Evolutionary conservation across 2,113 vertebrate genomes (phyloP), one percentile per base, ranked within the genome.

Genomic region (Melanostigma gelatinosum): DNA sequence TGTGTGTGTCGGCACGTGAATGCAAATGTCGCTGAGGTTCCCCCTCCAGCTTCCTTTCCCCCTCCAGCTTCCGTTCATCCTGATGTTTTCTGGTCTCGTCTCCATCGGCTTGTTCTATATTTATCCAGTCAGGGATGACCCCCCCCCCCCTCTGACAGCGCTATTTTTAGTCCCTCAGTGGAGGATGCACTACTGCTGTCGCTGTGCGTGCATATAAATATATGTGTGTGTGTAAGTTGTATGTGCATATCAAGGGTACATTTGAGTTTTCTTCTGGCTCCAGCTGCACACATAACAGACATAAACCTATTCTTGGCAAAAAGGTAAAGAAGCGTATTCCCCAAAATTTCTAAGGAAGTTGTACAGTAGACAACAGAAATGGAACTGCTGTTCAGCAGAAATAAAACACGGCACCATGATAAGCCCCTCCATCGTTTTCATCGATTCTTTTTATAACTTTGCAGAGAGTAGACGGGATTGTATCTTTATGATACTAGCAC

Each of bases 51-150:
- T 36, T 77, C 44, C 11, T 64, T 77, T 40, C n/a, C 54, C 38
- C 86, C 71, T 10, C 77, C 65, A 62, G 70, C 66, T 36, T 77
- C 44, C 11, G 61, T 77, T 83, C 79, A 46, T 82, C 85, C 67
- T 73, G 79, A 87, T 82, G 72, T 85, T 86, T 84, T 66, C 63
- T 24, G 4, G n/a, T 77, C 88, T 88, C 32, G 22, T 76, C 86
- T 89, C 79, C 84, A 86, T 90, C 91, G 88, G 88, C 70, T 50
- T 91, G 46, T 65, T 87, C 91, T 92, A 92, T 90, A 79, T 91
- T 91, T 91, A 92, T 83, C 87, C 76, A 83, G 61, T 34, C 77
- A 70, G 88, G 78, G 84, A 83, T 79, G 84, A 85, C 78, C 42
- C 1, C 40, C 85, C 77, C 80, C 87, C 79, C 82, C 87, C 32